phyloP scores from a whole-genome alignment of 2,888 invertebrate genomes.

The Phalera bucephala region DNA sequence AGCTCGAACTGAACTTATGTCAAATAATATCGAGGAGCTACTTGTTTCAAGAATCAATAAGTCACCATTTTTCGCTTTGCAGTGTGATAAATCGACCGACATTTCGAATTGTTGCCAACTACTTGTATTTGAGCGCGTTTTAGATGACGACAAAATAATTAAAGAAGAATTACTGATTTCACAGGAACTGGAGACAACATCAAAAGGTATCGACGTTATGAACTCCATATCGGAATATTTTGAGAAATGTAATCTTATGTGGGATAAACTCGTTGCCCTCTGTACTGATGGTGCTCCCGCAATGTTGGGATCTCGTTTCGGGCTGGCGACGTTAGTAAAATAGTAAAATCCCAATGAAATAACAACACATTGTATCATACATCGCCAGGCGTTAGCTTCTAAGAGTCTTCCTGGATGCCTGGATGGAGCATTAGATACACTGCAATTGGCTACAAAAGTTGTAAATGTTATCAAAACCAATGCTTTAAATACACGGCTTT shows the following conservation, averaged over 20 bases:
- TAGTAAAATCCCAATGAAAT: slow-evolving; percentile 18
- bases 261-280: slow-evolving; percentile 27
- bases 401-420: too few relatives aligned
- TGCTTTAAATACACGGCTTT: too few relatives aligned
- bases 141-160: too few relatives aligned
- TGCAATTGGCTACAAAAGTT: too few relatives aligned
- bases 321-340: slow-evolving; percentile 19
- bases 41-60: slow-evolving; percentile 3
- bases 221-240: slow-evolving; percentile 14
- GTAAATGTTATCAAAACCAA: too few relatives aligned
- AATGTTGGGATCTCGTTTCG: slow-evolving; percentile 29
- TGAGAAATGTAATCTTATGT: slow-evolving; percentile 18
- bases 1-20: too few relatives aligned
- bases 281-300: slow-evolving; percentile 32
- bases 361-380: slow-evolving; percentile 16
- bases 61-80: too few relatives aligned
- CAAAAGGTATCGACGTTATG: slow-evolving; percentile 13
- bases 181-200: slow-evolving; percentile 7
- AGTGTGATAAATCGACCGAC: too few relatives aligned
- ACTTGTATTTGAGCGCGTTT: slow-evolving; percentile 21
- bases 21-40: slow-evolving; percentile 5
- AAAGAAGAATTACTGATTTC: slow-evolving; percentile 6
- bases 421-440: too few relatives aligned
- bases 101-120: slow-evolving; percentile 14
- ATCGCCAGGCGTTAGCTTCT: too few relatives aligned